A percentile compares a stretch with the other conserved stretches of the same genome.
Conservation (phyloP, 2,888 invertebrate genomes). For the Tenodera sinensis region DNA sequence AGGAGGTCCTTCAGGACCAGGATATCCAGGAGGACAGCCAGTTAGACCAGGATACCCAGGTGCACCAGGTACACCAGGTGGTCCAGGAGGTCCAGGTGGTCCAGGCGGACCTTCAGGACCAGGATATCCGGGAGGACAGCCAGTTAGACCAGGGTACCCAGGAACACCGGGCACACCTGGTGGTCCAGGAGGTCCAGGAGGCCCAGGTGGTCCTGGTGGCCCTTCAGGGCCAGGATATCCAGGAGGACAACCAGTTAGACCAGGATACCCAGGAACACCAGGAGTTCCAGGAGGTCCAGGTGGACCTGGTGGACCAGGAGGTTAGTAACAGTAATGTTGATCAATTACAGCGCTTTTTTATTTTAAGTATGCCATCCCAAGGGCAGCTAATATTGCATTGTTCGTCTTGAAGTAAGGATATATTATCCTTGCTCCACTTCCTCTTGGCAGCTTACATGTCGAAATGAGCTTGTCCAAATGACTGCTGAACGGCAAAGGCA, state of each 20-base stretch:
- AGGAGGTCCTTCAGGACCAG: constrained; percentile 41
- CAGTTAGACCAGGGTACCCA: constrained; percentile 16
- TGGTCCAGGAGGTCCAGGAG: constrained; percentile 26
- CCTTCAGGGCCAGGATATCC: constrained; percentile 15
- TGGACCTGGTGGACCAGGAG: constrained; percentile 23
- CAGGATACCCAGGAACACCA: constrained; percentile 20
- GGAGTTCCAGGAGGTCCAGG: constrained; percentile 28
- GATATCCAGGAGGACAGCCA: constrained; percentile 34
- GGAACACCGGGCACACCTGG: background rate
- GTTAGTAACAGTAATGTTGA: too few relatives aligned
- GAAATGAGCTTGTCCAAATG: too few relatives aligned
- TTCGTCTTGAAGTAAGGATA: too few relatives aligned
- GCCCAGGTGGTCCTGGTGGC: constrained; percentile 29
- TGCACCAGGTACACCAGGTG: too few relatives aligned
- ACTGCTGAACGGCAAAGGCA: too few relatives aligned
- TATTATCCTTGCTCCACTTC: too few relatives aligned
- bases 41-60: constrained; percentile 32
- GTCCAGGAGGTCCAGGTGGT: too few relatives aligned
- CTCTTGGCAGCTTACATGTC: too few relatives aligned
- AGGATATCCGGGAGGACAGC: constrained; percentile 26
- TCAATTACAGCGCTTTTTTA: too few relatives aligned
- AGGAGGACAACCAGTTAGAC: background rate
- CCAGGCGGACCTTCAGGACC: constrained; percentile 10
- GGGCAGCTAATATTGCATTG: too few relatives aligned
- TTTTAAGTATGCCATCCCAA: too few relatives aligned